phyloP scores from a whole-genome alignment of 2,888 invertebrate species.

The Andrena dorsata region DNA sequence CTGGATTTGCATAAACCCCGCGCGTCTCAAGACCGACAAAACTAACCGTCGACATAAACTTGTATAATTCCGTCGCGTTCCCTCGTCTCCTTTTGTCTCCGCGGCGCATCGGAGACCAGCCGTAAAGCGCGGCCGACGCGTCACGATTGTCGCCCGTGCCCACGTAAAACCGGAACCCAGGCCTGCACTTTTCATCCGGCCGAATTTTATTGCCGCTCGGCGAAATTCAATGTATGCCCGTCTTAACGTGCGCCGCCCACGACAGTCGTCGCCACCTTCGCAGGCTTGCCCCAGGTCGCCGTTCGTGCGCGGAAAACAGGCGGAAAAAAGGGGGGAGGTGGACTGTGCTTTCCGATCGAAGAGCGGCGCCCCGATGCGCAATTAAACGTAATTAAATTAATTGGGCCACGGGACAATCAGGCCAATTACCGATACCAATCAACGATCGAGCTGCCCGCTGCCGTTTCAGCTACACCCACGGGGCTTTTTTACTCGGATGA shows the following conservation, averaged over 20 bases:
- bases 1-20: slow-evolving; percentile 74
- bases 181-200: slow-evolving; percentile 32
- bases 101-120: slow-evolving; percentile 24
- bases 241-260: slow-evolving; percentile 19
- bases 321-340: slow-evolving; percentile 40
- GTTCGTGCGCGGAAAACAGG: neutral
- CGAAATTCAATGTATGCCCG: slow-evolving; percentile 40
- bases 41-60: slow-evolving; percentile 68
- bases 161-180: slow-evolving; percentile 45
- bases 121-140: slow-evolving; percentile 21
- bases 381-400: slow-evolving; percentile 83
- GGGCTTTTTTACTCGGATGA: slow-evolving; percentile 81
- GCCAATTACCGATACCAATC: slow-evolving; percentile 83
- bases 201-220: slow-evolving; percentile 44
- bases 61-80: slow-evolving; percentile 60
- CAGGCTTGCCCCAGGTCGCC: neutral
- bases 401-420: slow-evolving; percentile 82
- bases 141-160: slow-evolving; percentile 28
- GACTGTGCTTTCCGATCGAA: slow-evolving; percentile 52
- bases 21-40: slow-evolving; percentile 65
- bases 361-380: slow-evolving; percentile 70
- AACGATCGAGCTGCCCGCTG: slow-evolving; percentile 70
- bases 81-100: slow-evolving; percentile 39
- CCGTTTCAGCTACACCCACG: slow-evolving; percentile 54
- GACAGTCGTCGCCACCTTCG: neutral